Conservation (phyloP, 2,797 vertebrate species). For the Trachops cirrhosus region DNA sequence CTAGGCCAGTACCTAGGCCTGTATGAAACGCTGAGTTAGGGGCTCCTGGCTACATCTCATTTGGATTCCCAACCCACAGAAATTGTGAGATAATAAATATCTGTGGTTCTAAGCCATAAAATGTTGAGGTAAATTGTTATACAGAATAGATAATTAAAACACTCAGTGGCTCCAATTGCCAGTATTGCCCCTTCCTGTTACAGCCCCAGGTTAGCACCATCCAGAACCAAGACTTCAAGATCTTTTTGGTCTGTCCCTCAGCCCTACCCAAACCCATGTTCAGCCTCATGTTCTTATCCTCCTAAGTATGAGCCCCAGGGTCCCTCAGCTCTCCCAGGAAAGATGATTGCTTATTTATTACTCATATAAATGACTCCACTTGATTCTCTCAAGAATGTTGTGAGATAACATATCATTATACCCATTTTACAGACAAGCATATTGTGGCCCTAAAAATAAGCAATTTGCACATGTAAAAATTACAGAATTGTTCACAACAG, state of each 20-base stretch:
- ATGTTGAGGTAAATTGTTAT: background rate
- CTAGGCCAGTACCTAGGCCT: background rate
- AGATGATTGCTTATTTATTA: background rate
- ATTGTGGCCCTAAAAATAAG: background rate
- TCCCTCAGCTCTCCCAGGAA: background rate
- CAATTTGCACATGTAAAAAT: background rate
- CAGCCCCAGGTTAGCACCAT: background rate
- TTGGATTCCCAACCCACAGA: background rate
- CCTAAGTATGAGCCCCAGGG: background rate
- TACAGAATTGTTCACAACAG: background rate
- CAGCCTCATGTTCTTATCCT: background rate
- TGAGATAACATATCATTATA: background rate
- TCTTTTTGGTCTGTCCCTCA: background rate
- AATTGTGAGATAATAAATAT: background rate
- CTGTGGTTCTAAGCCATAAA: background rate
- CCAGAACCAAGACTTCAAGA: background rate
- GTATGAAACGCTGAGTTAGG: background rate
- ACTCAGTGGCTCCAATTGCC: background rate
- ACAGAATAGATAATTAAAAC: background rate
- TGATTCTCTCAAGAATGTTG: background rate
- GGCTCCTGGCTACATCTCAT: background rate
- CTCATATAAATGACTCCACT: background rate
- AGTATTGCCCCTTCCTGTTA: background rate
- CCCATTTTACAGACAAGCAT: background rate
- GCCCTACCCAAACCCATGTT: background rate